Evolutionary conservation across 2,888 invertebrate species (phyloP).

Genomic region (Gasteruption jaculator): DNA sequence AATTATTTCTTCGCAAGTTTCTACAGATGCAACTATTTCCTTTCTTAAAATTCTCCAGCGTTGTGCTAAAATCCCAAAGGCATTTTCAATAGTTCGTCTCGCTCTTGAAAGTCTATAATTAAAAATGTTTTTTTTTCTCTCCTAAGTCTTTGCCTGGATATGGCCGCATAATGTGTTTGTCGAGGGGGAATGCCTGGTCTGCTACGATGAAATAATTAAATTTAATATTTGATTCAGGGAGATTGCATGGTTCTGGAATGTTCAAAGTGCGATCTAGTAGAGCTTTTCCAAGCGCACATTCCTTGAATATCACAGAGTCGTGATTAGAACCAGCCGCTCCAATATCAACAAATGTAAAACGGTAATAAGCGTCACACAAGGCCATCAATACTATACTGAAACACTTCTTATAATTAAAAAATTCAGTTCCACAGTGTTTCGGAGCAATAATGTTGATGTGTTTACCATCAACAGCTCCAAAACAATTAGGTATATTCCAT

Average conservation of each 20-base stretch:
- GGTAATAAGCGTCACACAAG: slow-evolving; percentile 1
- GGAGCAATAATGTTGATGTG: slow-evolving; percentile 7
- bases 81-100: slow-evolving; percentile 15
- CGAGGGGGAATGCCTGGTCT: slow-evolving; percentile 14
- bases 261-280: slow-evolving; percentile 3
- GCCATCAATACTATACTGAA: no score
- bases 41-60: slow-evolving; percentile 12
- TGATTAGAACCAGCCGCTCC: slow-evolving; percentile 10
- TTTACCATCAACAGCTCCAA: slow-evolving; percentile 1
- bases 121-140: slow-evolving; percentile 10
- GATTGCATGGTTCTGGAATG: slow-evolving; percentile 10
- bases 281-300: slow-evolving; percentile 4
- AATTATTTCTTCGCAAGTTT: slow-evolving; percentile 5
- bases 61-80: slow-evolving; percentile 16
- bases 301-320: slow-evolving; percentile 14
- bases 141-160: slow-evolving; percentile 9
- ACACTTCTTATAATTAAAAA: slow-evolving; percentile 3
- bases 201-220: slow-evolving; percentile 9
- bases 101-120: slow-evolving; percentile 18
- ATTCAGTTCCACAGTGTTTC: slow-evolving; percentile 1
- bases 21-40: slow-evolving; percentile 2
- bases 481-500: slow-evolving; percentile 6
- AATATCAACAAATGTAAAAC: slow-evolving; percentile 3
- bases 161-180: slow-evolving; percentile 12
- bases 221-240: slow-evolving; percentile 5